Conservation (phyloP, 1,140 invertebrate genomes). For the Spodoptera frugiperda region DNA sequence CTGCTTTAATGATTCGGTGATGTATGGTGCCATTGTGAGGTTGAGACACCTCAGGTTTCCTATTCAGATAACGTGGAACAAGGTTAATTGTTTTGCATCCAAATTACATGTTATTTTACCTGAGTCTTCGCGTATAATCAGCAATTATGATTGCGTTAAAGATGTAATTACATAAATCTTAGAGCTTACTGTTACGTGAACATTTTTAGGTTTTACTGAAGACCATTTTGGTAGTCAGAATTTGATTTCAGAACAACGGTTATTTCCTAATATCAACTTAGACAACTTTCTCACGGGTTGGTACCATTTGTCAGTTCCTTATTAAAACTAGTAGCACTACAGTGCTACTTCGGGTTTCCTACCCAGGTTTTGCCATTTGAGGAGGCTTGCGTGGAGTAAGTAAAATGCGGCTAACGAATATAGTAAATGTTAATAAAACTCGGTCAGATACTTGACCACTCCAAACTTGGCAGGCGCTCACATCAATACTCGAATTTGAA, state of each 20-base stretch:
- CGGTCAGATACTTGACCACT: constrained; percentile 47
- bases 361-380: background rate
- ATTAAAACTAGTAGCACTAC: too few relatives aligned
- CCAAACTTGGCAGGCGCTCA: constrained; percentile 53
- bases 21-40: constrained; percentile 60
- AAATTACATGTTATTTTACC: constrained; percentile 26
- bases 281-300: too few relatives aligned
- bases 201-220: background rate
- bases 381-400: background rate
- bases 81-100: constrained; percentile 48
- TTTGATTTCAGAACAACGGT: too few relatives aligned
- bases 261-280: too few relatives aligned
- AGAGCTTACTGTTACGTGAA: constrained; percentile 6
- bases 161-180: constrained; percentile 36
- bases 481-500: constrained; percentile 52
- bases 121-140: constrained; percentile 9
- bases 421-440: constrained; percentile 42
- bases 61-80: constrained; percentile 49
- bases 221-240: background rate
- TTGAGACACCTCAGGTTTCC: constrained; percentile 42
- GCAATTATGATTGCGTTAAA: constrained; percentile 16
- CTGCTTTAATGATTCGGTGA: constrained; percentile 61
- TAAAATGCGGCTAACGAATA: constrained; percentile 18
- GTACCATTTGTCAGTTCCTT: too few relatives aligned
- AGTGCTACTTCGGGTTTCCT: too few relatives aligned